Evolutionary conservation across 1,140 invertebrate species (phyloP).

Genomic region (Drosophila santomea): DNA sequence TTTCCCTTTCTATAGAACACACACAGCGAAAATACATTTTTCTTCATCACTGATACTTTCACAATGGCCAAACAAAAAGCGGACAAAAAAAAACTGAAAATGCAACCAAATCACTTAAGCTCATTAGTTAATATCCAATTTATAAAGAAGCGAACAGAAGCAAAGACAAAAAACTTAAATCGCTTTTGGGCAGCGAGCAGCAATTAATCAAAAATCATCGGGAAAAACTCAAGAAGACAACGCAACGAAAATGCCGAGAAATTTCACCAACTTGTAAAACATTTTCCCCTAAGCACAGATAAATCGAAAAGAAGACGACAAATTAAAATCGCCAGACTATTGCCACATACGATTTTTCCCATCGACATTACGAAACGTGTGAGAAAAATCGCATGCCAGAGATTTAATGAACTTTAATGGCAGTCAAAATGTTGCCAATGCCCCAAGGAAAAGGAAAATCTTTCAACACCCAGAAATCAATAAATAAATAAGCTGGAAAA

Average conservation of each 20-base stretch:
- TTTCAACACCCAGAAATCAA: slow-evolving; percentile 39
- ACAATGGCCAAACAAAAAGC: slow-evolving; percentile 24
- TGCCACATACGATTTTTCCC: slow-evolving; percentile 47
- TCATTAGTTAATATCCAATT: slow-evolving; percentile 83
- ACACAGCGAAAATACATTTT: slow-evolving; percentile 48
- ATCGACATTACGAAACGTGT: slow-evolving; percentile 55
- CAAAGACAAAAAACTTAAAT: slow-evolving; percentile 38
- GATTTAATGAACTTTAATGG: slow-evolving; percentile 29
- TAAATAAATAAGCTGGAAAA: slow-evolving; percentile 13
- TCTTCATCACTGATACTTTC: slow-evolving; percentile 56
- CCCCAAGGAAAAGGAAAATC: slow-evolving; percentile 17
- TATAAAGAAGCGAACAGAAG: slow-evolving; percentile 58
- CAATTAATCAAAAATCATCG: slow-evolving; percentile 71
- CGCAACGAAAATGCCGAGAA: slow-evolving; percentile 34
- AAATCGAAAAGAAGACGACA: slow-evolving; percentile 46
- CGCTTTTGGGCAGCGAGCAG: slow-evolving; percentile 26
- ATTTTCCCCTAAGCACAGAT: slow-evolving; percentile 50
- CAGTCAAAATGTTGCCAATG: slow-evolving; percentile 46
- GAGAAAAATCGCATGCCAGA: slow-evolving; percentile 40
- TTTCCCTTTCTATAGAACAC: slow-evolving; percentile 54
- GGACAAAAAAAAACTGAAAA: slow-evolving; percentile 15
- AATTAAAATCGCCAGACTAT: slow-evolving; percentile 60
- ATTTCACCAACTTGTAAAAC: slow-evolving; percentile 77
- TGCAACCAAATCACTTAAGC: slow-evolving; percentile 72
- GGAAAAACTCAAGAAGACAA: slow-evolving; percentile 14